A percentile compares a stretch with the other conserved stretches of the same genome.
Conservation (phyloP, 1,140 invertebrate genomes). For the Brachionus sp. region DNA sequence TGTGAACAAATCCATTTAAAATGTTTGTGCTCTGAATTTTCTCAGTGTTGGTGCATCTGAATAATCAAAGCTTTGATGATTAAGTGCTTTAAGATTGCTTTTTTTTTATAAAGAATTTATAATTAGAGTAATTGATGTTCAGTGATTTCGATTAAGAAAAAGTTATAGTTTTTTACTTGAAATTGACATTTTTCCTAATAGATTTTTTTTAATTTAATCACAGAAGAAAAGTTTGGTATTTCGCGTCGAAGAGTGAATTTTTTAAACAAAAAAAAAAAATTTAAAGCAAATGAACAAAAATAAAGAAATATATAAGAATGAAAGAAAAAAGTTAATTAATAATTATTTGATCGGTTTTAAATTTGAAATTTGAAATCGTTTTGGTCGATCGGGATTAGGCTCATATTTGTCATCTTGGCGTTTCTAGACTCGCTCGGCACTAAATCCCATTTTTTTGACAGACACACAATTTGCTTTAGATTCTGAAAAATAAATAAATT, state of each 20-base stretch:
- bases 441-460: slow-evolving; percentile 22
- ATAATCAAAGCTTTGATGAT: neutral
- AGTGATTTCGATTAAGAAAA: neutral
- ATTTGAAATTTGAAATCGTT: slow-evolving; percentile 4
- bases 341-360: slow-evolving; percentile 43
- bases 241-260: neutral
- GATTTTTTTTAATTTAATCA: neutral
- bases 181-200: slow-evolving; percentile 15
- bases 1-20: slow-evolving; percentile 43
- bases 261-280: neutral
- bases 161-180: slow-evolving; percentile 12
- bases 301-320: neutral
- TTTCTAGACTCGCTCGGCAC: neutral
- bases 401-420: slow-evolving; percentile 12
- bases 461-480: neutral
- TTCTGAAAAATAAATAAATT: slow-evolving; percentile 1
- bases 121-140: neutral
- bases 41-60: neutral
- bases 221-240: neutral
- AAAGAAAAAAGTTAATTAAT: slow-evolving; percentile 32
- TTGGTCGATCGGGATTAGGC: slow-evolving; percentile 2
- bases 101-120: neutral
- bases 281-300: slow-evolving; percentile 3
- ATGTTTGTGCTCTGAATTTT: neutral
- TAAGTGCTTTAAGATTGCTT: neutral